Evolutionary conservation across 2,888 invertebrate species (phyloP), one percentile per base, ranked within the genome.

Genomic region (Himalopsyche kuldschensis): DNA sequence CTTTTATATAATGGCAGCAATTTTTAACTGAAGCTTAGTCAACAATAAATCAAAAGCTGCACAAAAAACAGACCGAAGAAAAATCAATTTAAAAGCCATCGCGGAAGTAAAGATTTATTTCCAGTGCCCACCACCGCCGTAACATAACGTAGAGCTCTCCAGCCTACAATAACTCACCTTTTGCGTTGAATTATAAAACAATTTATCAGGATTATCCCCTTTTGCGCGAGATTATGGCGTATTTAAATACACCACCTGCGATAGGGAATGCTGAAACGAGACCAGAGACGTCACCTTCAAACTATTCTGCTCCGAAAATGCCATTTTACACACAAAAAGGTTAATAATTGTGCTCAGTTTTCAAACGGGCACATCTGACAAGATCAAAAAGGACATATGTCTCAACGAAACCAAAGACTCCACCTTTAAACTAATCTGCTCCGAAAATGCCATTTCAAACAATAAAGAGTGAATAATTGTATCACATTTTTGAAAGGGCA

Each of bases 171-270:
- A 86, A 85, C 82, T 86, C 86, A 85, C 81, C 86, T 86, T 83
- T 85, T 85, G 84, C 84, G 84, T 85, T 85, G 85, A 86, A 86
- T 86, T 86, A 86, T 86, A 86, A 86, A 86, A 86, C 86, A 86
- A 86, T 86, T 85, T 85, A 86, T 86, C 86, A 82, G 85, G 86
- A 86, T 86, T 86, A 86, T 86, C 86, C 86, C 84, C 85, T 85
- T 86, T 85, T 80, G 86, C 77, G 76, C 79, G 82, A 85, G 86
- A 86, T 86, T 86, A 86, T 63, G 84, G 79, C 76, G 86, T 84
- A 81, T 86, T 86, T 86, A 86, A 86, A 86, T 86, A 83, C 84
- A 82, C 77, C 85, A 86, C 86, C 86, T 86, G 86, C 55, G 83
- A 63, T 83, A 83, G 76, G 77, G 77, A 31, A 41, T 11, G 75